phyloP scores from a whole-genome alignment of 2,888 invertebrate species.

The Cosmorhoe ocellata region DNA sequence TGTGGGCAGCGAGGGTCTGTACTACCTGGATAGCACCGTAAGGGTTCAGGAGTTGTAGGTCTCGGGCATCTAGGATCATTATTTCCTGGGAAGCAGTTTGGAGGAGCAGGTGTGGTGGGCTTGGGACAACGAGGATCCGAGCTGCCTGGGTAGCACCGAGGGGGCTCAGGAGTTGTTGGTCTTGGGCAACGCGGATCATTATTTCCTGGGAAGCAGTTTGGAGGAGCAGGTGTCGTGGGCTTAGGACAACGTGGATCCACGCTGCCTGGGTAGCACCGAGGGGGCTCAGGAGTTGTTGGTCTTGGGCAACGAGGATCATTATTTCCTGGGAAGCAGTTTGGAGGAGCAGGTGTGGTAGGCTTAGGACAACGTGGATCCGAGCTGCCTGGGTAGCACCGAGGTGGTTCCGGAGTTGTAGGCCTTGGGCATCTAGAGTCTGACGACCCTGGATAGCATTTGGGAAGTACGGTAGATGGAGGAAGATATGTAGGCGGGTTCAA shows the following conservation, averaged over 20 bases:
- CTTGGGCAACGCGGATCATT: conserved; percentile 46
- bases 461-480: conserved; percentile 38
- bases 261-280: conserved; percentile 39
- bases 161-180: conserved; percentile 42
- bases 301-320: conserved; percentile 47
- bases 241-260: conserved; percentile 50
- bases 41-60: conserved; percentile 42
- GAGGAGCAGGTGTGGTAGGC: conserved; percentile 39
- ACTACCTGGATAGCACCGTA: conserved; percentile 20
- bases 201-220: conserved; percentile 45
- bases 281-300: conserved; percentile 42
- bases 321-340: conserved; percentile 52
- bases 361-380: conserved; percentile 40
- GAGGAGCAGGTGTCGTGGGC: conserved; percentile 29
- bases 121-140: conserved; percentile 49
- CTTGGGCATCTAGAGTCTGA: conserved; percentile 46
- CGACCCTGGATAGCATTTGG: conserved; percentile 50
- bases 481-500: conserved; percentile 40
- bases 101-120: conserved; percentile 33
- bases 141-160: conserved; percentile 41
- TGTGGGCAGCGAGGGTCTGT: conserved; percentile 35
- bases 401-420: conserved; percentile 41
- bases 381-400: conserved; percentile 37
- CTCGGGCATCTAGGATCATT: conserved; percentile 35
- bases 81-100: conserved; percentile 30